Conservation (phyloP, 2,797 vertebrate species). For the Orientallactaga sibirica region DNA sequence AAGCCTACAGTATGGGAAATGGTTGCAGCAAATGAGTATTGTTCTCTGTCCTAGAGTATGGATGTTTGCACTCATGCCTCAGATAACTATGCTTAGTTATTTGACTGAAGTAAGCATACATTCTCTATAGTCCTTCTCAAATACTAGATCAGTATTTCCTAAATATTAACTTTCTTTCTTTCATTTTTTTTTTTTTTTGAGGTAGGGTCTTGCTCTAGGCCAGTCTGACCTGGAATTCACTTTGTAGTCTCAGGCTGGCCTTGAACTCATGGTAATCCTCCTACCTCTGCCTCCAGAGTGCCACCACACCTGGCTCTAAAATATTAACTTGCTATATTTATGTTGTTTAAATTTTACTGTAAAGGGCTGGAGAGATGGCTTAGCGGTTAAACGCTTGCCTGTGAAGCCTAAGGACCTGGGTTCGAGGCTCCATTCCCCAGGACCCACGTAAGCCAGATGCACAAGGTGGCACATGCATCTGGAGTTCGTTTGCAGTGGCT, state of each 20-base stretch:
- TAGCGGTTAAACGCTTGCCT: too few species aligned
- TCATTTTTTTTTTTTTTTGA: not conserved
- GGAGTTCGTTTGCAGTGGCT: too few species aligned
- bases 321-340: not conserved
- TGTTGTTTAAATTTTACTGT: slow-evolving; percentile 38
- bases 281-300: too few species aligned
- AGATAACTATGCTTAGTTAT: not conserved
- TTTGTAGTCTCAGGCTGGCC: too few species aligned
- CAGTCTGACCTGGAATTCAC: too few species aligned
- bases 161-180: not conserved
- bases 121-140: not conserved
- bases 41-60: not conserved
- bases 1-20: not conserved
- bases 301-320: not conserved
- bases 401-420: too few species aligned
- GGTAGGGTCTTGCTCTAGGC: too few species aligned
- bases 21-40: not conserved
- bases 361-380: too few species aligned
- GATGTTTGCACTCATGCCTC: not conserved
- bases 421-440: too few species aligned
- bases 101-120: not conserved
- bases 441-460: too few species aligned
- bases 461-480: too few species aligned
- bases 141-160: not conserved
- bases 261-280: too few species aligned